Evolutionary conservation across 2,113 vertebrate species (phyloP).

Genomic region (Lepus timidus): DNA sequence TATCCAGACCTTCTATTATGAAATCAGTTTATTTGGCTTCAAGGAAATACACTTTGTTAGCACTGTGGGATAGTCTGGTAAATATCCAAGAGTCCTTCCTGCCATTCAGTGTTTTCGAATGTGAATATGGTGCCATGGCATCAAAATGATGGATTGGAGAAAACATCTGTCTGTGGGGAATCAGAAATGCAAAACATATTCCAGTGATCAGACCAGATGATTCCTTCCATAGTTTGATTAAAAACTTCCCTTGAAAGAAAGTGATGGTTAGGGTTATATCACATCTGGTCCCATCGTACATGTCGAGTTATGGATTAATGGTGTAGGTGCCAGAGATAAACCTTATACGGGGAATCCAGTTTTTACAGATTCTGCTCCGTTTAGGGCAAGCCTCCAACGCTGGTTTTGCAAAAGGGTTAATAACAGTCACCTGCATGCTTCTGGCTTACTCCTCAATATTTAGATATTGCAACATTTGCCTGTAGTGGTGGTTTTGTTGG

Average conservation of each 20-base stretch:
- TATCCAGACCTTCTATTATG: neutral
- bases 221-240: neutral
- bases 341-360: too few relatives aligned
- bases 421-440: neutral
- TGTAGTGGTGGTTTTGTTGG: neutral
- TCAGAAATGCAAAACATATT: neutral
- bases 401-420: neutral
- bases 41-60: neutral
- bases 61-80: neutral
- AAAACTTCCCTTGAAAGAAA: neutral
- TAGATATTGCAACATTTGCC: neutral
- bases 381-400: neutral
- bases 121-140: neutral
- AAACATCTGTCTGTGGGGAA: neutral
- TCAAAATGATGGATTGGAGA: too few relatives aligned
- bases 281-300: fast-evolving
- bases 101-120: neutral
- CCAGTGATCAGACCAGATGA: neutral
- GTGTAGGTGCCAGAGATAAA: neutral
- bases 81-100: too few relatives aligned
- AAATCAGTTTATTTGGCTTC: neutral
- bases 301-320: neutral
- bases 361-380: neutral
- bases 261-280: neutral
- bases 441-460: neutral